Evolutionary conservation across 2,113 vertebrate genomes (phyloP), one percentile per base, ranked within the genome.

Genomic region (Cephalopholis sonnerati): DNA sequence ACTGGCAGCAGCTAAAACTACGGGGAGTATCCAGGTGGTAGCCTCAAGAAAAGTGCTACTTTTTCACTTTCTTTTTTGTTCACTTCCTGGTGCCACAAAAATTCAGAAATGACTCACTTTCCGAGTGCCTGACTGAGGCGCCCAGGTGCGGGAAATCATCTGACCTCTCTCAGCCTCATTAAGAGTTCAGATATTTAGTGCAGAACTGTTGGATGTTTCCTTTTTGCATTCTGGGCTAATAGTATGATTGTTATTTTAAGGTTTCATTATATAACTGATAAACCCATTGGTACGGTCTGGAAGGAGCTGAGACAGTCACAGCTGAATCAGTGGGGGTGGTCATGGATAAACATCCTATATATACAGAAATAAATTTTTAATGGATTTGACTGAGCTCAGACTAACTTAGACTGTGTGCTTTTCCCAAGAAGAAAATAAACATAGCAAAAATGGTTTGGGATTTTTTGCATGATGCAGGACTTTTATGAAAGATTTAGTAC

Each of bases 201-300:
- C 15, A 4, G 25, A 24, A 20, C 20, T 44, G 24, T 22, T 27
- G 10, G 12, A 2, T 58, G 24, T 67, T 53, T 41, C 46, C 18
- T 68, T 16, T 15, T 44, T 59, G 27, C 15, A 32, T 59, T 57
- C 41, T 6, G 18, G 15, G 51, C 13, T 70, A 6, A 25, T 24
- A 24, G 22, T 39, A 29, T 25, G 4, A 36, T 44, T 39, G 22
- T n/a, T 64, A 68, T 76, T 76, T 75, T 65, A 8, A 39, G 41
- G 20, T 32, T 66, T 68, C 22, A 53, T 86, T 25, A 46, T 66
- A 44, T 72, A 61, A 67, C 39, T 48, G 18, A 74, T 70, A 44
- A 70, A 58, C 39, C 64, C 12, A 24, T 39, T 62, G 15, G 11
- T 12, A 62, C 2, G 8, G n/a, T n/a, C 29, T 48, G 3, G 61